These are phyloP conservation scores for Caenorhabditis sp. DNA, from an alignment of 2,888 invertebrate genomes.

Conservation along the genomic window DNA sequence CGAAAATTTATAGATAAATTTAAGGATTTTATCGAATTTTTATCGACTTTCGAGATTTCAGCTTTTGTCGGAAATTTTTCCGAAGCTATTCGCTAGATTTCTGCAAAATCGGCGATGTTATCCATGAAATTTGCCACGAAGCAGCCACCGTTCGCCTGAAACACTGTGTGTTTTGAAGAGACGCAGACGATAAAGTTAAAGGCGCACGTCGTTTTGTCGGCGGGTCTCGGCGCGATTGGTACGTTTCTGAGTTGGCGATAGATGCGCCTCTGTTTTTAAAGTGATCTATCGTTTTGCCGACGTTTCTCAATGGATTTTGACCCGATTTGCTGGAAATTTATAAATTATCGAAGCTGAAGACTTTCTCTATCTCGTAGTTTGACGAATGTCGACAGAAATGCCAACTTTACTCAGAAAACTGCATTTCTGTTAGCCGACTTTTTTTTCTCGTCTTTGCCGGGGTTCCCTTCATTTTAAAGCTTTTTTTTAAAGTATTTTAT, in stretches of 20 bases:
- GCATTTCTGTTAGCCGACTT: no score
- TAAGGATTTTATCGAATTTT: background rate
- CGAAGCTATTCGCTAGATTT: constrained; percentile 37
- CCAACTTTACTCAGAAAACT: no score
- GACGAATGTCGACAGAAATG: no score
- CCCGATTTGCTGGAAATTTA: no score
- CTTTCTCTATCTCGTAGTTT: no score
- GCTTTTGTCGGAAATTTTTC: background rate
- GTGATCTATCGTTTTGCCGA: constrained; percentile 35
- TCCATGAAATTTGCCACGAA: constrained; percentile 46
- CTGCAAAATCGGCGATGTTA: constrained; percentile 22
- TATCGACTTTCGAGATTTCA: background rate
- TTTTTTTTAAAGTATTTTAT: no score
- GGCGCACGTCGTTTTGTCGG: constrained; percentile 21
- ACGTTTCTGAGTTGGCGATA: constrained; percentile 57
- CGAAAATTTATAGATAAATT: background rate
- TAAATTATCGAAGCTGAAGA: no score
- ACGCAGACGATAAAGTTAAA: constrained; percentile 43
- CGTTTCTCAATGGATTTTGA: constrained; percentile 6
- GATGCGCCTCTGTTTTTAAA: constrained; percentile 30
- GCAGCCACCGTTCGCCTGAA: constrained; percentile 1
- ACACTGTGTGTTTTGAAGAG: constrained; percentile 14
- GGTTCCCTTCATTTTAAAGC: no score
- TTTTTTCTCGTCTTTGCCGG: no score
- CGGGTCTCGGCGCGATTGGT: constrained; percentile 34